Evolutionary conservation across 2,113 vertebrate genomes (phyloP), one percentile per base, ranked within the genome.

Genomic region (Stercorarius parasiticus): DNA sequence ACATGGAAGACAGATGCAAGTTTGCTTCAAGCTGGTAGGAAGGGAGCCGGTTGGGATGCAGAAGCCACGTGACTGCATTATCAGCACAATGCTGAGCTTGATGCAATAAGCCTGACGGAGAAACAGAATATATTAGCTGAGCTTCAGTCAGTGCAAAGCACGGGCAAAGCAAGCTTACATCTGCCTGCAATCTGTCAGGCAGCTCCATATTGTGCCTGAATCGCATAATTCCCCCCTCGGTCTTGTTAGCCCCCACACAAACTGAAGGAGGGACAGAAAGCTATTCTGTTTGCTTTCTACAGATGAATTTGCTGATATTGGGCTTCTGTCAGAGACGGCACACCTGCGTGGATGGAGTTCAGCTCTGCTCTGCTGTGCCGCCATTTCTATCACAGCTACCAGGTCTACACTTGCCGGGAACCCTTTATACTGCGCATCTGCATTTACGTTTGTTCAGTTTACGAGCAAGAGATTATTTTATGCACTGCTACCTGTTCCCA

Each of bases 131-230:
- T 34, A 96, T 96, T 93, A 96, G 52, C 89, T 91, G 87, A 94
- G 85, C 74, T 96, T 94, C 95, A 93, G 85, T 80, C 95, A 65
- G 84, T 9, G 82, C 74, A 82, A 55, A 91, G 70, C 87, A 72
- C 69, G 53, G 74, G 93, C 93, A 93, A 82, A 91, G 95, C 95
- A 56, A 93, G 84, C 93, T 94, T 95, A 90, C 93, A 93, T 94
- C 95, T 96, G 93, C 53, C 93, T 90, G 87, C 96, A 97, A 90
- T 96, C 95, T 96, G 95, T 90, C 89, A 95, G 78, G 95, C 77
- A 89, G 86, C 52, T 95, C 86, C 61, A 59, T 52, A 71, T 87
- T 93, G 84, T 85, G 91, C 91, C 56, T 85, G 87, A 93, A 82
- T 56, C 13, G 0, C 74, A 32, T 69, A 90, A 91, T 89, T 91